Evolutionary conservation across 2,113 vertebrate genomes (phyloP), one percentile per base, ranked within the genome.

Genomic region (Microtus pennsylvanicus): DNA sequence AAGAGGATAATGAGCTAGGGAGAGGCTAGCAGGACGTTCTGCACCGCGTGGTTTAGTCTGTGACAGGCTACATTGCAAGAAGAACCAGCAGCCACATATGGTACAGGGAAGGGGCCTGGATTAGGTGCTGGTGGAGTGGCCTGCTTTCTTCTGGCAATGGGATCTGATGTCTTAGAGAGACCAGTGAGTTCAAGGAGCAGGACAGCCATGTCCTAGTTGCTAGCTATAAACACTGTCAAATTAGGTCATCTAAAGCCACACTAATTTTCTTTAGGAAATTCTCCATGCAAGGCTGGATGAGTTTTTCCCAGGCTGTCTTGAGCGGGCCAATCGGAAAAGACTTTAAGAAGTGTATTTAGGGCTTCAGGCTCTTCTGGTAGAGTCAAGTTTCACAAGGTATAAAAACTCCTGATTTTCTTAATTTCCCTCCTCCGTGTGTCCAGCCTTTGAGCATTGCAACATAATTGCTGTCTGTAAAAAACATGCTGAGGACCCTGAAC

Each of bases 241-340:
- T 30, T 55, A 58, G 16, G 17, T 89, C 30, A 77, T 72, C 26
- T 14, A 42, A 93, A 93, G 21, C 52, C 45, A 88, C 6, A 87
- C 24, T 12, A 50, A 2, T 92, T 86, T 94, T 89, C 87, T 74
- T 83, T 5, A 58, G 82, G 38, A 96, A 94, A 93, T 92, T 95
- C 52, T 91, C 45, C 30, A 74, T 13, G 19, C 7, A 11, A 26
- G 76, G 11, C 35, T 76, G 22, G 5, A 42, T 21, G 19, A 2
- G 45, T 80, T 89, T 93, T 45, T 9, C 12, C 10, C 61, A 83
- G 90, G 52, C 65, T 72, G 17, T 47, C 78, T 93, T 58, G 65
- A n/a, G 24, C 26, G 11, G 33, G 28, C 5, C 86, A 69, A 58
- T 91, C 12, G 14, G n/a, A 72, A 95, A 65, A 70, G 38, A 94